Conservation (phyloP, 2,113 vertebrate species). For the Callaeas wilsoni region DNA sequence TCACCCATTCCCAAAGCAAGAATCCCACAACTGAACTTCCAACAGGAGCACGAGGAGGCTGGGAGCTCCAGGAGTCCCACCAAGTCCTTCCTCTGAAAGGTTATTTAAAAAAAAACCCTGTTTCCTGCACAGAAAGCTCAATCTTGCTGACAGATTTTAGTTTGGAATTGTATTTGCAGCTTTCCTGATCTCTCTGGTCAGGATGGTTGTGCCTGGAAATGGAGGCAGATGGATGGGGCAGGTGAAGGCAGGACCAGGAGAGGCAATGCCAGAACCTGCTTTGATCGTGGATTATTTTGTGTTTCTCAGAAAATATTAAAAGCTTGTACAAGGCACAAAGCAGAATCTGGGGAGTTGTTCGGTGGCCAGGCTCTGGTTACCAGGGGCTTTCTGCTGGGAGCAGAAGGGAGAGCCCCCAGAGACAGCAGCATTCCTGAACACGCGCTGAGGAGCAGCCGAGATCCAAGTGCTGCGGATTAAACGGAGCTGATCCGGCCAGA, state of each 20-base stretch:
- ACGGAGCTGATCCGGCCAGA: not conserved
- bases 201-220: not conserved
- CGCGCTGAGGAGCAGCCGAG: not conserved
- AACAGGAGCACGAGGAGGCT: rapidly evolving
- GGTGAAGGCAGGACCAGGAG: not conserved
- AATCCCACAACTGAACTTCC: not conserved
- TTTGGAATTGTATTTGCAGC: not conserved
- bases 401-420: not conserved
- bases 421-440: not conserved
- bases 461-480: not conserved
- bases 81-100: not conserved
- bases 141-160: not conserved
- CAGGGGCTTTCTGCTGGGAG: not conserved
- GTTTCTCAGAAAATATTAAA: not conserved
- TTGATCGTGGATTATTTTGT: rapidly evolving
- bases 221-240: rapidly evolving
- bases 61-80: not conserved
- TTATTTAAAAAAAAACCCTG: not conserved
- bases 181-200: not conserved
- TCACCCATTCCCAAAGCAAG: rapidly evolving
- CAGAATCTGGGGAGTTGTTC: rapidly evolving
- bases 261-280: rapidly evolving
- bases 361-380: not conserved
- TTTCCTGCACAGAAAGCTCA: not conserved
- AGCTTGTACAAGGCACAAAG: not conserved